Base-by-base conservation (phyloP, 1,140 invertebrate genomes). In the Ylistrum balloti region DNA sequence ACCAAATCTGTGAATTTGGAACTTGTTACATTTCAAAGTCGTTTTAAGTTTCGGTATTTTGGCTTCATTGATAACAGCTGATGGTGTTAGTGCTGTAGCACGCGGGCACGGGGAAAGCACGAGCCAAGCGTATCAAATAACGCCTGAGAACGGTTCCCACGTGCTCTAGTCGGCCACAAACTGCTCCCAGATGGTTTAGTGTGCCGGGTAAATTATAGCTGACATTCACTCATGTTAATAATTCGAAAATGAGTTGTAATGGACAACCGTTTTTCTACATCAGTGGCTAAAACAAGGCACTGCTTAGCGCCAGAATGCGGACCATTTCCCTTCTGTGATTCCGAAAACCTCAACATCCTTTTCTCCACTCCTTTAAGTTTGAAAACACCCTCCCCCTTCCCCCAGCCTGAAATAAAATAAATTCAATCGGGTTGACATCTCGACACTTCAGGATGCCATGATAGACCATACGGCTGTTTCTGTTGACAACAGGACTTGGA, bases 21-120 rank as follows among this genome's bases (percentile, higher is more conserved):
- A 74, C 56, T 74, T 74, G 56, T 74, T 74, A 74, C 56, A 74
- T 74, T 74, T 74, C 56, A 74, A 74, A 74, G 56, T 74, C 56
- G 56, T 74, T 74, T 74, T 74, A 74, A 74, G 56, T 74, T 74
- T 74, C 56, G 56, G 56, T 74, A 74, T 74, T 74, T 74, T 74
- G 56, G 56, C 56, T 74, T 74, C 56, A 74, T 74, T 74, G 56
- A 74, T 74, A 74, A 74, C 56, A 74, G 56, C 56, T 74, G 56
- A 74, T 74, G 56, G 56, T 74, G 56, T 74, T 74, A 74, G 56
- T 17, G 56, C 9, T 74, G 56, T 74, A 74, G 56, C 56, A 74
- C 56, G 56, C 56, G 56, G 56, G 56, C 56, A 74, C 56, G 56
- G 56, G 56, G 56, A 74, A 28, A 74, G 56, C 56, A 74, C 56